Conservation (phyloP, 2,113 vertebrate species). For the Pygoscelis adeliae region DNA sequence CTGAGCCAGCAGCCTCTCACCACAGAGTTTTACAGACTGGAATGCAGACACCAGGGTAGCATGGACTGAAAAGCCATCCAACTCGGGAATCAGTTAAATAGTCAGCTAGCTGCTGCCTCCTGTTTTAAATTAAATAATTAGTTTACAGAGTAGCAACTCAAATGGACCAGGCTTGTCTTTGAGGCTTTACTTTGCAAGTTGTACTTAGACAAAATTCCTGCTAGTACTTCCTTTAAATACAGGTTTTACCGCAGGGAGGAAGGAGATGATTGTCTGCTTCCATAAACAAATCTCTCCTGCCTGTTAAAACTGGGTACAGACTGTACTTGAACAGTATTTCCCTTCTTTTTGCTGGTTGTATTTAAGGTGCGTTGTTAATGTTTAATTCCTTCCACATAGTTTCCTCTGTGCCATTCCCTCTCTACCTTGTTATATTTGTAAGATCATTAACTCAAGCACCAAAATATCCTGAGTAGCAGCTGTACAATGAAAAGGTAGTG, state of each 20-base stretch:
- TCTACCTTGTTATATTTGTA: neutral
- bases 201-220: neutral
- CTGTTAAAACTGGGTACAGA: neutral
- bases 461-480: neutral
- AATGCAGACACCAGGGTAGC: neutral
- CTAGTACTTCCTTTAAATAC: neutral
- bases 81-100: neutral
- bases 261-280: neutral
- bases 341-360: neutral
- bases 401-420: neutral
- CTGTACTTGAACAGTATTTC: neutral
- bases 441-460: neutral
- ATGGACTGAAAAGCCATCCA: neutral
- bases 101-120: neutral
- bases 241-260: neutral
- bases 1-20: neutral
- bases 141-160: neutral
- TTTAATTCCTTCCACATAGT: neutral
- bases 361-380: neutral
- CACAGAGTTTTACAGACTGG: neutral
- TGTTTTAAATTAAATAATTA: neutral
- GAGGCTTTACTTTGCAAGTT: neutral
- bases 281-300: neutral
- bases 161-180: neutral
- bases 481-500: neutral